Evolutionary conservation across 2,888 invertebrate species (phyloP).

Genomic region (Andrena chrysosceles): DNA sequence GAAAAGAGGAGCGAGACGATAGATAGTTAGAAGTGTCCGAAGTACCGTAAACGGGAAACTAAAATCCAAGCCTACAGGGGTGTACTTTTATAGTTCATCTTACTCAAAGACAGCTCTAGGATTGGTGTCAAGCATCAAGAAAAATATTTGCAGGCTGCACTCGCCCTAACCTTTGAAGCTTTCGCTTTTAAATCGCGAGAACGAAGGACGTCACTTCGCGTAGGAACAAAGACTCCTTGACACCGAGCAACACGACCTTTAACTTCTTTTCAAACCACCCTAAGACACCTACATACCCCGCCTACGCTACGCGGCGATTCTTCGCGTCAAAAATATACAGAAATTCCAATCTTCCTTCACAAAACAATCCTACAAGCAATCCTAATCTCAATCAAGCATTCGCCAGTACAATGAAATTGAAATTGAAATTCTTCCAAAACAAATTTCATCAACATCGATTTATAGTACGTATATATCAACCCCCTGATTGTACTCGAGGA

Average conservation of each 20-base stretch:
- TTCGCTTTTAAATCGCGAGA: constrained; percentile 41
- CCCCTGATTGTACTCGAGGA: not conserved
- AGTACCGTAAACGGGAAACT: constrained; percentile 13
- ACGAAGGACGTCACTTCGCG: not conserved
- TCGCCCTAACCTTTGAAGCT: constrained; percentile 41
- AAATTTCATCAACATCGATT: too few species aligned
- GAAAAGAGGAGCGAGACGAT: not conserved
- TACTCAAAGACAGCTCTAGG: constrained; percentile 41
- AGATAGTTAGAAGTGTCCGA: not conserved
- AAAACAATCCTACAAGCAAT: too few species aligned
- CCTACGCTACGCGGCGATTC: not conserved
- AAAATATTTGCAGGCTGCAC: constrained; percentile 53
- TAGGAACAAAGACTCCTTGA: constrained; percentile 32
- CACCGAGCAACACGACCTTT: constrained; percentile 8
- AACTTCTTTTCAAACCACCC: not conserved
- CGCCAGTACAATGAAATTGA: too few species aligned
- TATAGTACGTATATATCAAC: not conserved
- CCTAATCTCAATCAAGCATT: too few species aligned
- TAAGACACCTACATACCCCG: not conserved
- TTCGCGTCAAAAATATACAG: not conserved
- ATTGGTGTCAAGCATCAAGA: constrained; percentile 53
- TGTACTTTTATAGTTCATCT: constrained; percentile 25
- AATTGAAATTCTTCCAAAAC: too few species aligned
- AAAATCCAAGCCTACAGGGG: constrained; percentile 21
- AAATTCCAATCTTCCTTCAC: not conserved